phyloP scores from a whole-genome alignment of 2,113 vertebrate genomes.

The Festucalex cinctus region DNA sequence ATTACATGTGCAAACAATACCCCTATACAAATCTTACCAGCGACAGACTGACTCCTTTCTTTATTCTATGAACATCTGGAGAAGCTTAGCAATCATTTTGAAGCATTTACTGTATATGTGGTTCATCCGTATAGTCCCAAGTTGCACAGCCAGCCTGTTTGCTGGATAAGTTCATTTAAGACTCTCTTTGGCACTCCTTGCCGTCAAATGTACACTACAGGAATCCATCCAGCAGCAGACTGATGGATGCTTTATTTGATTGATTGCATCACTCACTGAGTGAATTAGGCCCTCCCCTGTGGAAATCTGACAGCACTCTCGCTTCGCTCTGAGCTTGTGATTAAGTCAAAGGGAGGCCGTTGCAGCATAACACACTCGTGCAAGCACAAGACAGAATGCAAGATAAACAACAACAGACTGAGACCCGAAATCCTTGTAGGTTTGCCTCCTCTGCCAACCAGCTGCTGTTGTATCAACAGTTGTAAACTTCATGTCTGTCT shows the following conservation, averaged over 20 bases:
- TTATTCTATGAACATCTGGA: constrained; percentile 45
- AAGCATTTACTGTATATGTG: constrained; percentile 43
- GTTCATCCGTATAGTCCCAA: constrained; percentile 33
- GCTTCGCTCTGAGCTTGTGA: constrained; percentile 61
- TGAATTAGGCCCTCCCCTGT: constrained; percentile 69
- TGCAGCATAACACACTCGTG: constrained; percentile 49
- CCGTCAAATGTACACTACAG: constrained; percentile 63
- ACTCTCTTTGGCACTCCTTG: constrained; percentile 57
- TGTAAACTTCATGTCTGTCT: constrained; percentile 19
- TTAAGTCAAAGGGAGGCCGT: constrained; percentile 63
- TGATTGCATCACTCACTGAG: constrained; percentile 71
- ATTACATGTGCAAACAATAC: constrained; percentile 42
- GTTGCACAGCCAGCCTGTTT: constrained; percentile 48
- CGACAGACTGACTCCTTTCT: constrained; percentile 23
- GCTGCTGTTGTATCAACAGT: constrained; percentile 23
- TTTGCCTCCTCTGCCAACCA: constrained; percentile 1
- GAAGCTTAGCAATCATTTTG: constrained; percentile 48
- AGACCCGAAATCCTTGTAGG: constrained; percentile 4
- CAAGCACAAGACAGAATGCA: constrained; percentile 9
- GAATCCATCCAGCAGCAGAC: constrained; percentile 54
- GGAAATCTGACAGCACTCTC: constrained; percentile 70
- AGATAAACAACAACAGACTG: constrained; percentile 27
- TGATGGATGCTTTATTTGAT: constrained; percentile 69
- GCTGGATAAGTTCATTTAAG: constrained; percentile 53
- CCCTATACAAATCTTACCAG: constrained; percentile 26